Base-by-base conservation (phyloP, 2,113 vertebrate genomes). In the Amblyornis subalaris region DNA sequence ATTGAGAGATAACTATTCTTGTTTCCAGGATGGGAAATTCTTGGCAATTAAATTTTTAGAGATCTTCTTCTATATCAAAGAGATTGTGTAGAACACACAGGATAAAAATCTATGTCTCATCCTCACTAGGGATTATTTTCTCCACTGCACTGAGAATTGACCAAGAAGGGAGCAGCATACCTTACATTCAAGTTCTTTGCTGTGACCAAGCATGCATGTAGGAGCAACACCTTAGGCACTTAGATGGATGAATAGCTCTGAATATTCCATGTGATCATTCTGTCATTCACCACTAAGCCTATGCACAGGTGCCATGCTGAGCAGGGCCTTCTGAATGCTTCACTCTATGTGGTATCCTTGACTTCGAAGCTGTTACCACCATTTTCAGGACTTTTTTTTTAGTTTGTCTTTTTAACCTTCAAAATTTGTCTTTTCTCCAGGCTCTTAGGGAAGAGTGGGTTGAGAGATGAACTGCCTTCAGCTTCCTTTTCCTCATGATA, bases 391-490 rank as follows among this genome's bases (percentile, higher is more conserved):
- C 3, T 60, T 78, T 70, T 24, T 72, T n/a, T 47, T 54, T 18
- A 31, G 15, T 14, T 44, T 81, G 24, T 18, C 28, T 65, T 91
- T 87, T 89, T 58, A 92, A 58, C 62, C 42, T 90, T 79, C 42
- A 76, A 47, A 92, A 76, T 35, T 38, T 72, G 6, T 44, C 26
- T 93, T 91, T 88, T 73, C 48, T 62, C 33, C 9, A 57, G 16
- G 9, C 22, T 73, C 19, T 50, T 38, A 42, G n/a, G 51, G 45
- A 81, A 88, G 87, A 54, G 50, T 50, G 25, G 2, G 19, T 66
- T 89, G 84, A 91, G 58, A 90, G n/a, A 72, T 2, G 26, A 95
- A 70, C 77, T 89, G 45, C 45, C n/a, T 94, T 83, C 71, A 88
- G 53, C 62, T 88, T 88, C 36, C 85, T 93, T 88, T 89, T 88